Base-by-base conservation (phyloP, 2,797 vertebrate species). In the Coilia nasus region DNA sequence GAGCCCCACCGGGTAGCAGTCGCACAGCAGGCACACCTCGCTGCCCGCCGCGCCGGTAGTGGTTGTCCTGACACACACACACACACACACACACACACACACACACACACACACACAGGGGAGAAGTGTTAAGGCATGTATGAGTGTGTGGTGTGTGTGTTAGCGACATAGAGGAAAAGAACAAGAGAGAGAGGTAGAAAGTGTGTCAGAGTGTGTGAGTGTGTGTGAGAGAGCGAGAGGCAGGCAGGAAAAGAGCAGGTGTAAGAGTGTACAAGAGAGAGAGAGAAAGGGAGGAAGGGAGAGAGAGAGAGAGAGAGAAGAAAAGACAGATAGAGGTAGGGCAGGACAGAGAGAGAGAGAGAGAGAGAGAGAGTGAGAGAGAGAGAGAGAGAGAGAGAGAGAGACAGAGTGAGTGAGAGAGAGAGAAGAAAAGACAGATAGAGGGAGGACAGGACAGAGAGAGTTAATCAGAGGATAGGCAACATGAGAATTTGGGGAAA, bases 1-100 rank as follows among this genome's bases (percentile, higher is more conserved):
- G 98, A 97, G 85, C 98, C 98, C 98, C 0, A 97, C 95, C 0
- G 97, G 95, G 91, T 98, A 99, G 88, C 98, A 99, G 90, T 99
- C 97, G 0, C 98, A 99, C 50, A 97, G 94, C 90, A 97, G 94
- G 92, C 98, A 99, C 1, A 91, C 86, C 35, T 94, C 93, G 59
- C 95, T 96, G 89, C 91, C 95, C 0, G 87, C 85, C 0, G 95
- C n/a, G 97, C 0, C 87, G 95, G 91, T 97, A 99, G 92, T 98
- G 97, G 92, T 99, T 98, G 91, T 98, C 98, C 98, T 98, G 92
- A 85, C 84, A 89, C 90, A 31, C 67, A 28, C 10, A 23, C 15
- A 11, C 21, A 89, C 90, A 31, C 67, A 28, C 10, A 23, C 15
- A 11, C 21, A 85, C 84, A 89, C 90, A 31, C 67, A 28, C 10